Conservation (phyloP, 2,888 invertebrate genomes). For the Polydrusus pterygomalis region DNA sequence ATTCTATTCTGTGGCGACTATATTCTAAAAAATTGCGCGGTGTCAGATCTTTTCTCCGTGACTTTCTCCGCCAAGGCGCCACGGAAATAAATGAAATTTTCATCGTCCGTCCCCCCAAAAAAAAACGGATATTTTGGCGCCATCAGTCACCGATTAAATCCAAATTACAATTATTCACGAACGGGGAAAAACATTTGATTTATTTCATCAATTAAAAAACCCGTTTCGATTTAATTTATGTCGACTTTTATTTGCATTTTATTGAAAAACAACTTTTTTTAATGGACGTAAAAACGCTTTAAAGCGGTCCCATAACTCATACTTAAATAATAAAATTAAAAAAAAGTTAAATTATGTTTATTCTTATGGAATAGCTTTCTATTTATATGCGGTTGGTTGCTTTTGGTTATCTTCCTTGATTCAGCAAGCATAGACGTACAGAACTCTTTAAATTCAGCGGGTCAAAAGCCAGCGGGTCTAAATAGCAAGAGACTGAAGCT, state of each 20-base stretch:
- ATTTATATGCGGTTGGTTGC: too few species aligned
- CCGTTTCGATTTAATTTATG: slow-evolving; percentile 33
- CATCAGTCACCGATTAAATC: neutral
- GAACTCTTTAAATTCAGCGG: too few species aligned
- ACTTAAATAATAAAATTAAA: neutral
- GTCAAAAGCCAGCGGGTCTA: too few species aligned
- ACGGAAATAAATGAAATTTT: neutral
- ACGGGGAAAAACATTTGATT: slow-evolving; percentile 32
- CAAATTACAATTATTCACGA: slow-evolving; percentile 7
- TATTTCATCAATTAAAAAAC: slow-evolving; percentile 39
- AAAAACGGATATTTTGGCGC: slow-evolving; percentile 6
- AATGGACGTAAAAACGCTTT: slow-evolving; percentile 15
- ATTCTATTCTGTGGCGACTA: too few species aligned
- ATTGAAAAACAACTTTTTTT: slow-evolving; percentile 41
- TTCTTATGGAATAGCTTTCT: too few species aligned
- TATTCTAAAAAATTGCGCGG: too few species aligned
- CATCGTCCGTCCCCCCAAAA: neutral
- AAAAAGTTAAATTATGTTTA: neutral
- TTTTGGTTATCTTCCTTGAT: neutral
- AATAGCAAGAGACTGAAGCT: too few species aligned
- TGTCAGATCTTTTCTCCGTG: too few species aligned
- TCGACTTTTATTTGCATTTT: slow-evolving; percentile 37
- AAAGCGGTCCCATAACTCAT: neutral
- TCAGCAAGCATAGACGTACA: neutral
- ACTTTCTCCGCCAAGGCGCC: neutral